Base-by-base conservation (phyloP, 2,113 vertebrate genomes). In the Pogona vitticeps region DNA sequence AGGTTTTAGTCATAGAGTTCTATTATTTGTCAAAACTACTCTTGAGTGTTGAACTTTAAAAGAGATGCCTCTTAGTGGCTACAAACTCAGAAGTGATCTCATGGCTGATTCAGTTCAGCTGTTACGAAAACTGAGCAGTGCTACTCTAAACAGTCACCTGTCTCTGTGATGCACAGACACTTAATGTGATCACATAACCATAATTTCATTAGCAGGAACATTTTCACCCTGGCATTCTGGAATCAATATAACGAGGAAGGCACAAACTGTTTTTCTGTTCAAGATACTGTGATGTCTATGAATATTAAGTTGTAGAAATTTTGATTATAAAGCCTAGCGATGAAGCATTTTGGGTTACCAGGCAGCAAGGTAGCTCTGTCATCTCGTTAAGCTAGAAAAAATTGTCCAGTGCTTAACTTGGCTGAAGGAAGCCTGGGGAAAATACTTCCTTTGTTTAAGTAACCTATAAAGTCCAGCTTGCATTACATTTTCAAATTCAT, bases 221-320 rank as follows among this genome's bases (percentile, higher is more conserved):
- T 63, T 65, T 80, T 58, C 68, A 73, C 59, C 17, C 7, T 76
- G 12, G 40, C 85, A 58, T 71, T 90, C 5, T 52, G 46, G 10
- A 52, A 52, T 52, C 46, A 7, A 20, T 75, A 76, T 90, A 13
- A 3, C 8, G 42, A 70, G 78, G 84, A 28, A 7, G 76, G 1
- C 61, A 18, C 46, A 89, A 68, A 26, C n/a, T 26, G 71, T 56
- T 3, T 89, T 85, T 87, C 23, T 17, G 9, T 67, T 31, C 42
- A 86, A 89, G 23, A 75, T 21, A 20, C 56, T 68, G 56, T 84
- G 63, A 15, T 42, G 89, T 85, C 36, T 36, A 7, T 82, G n/a
- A 1, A 3, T 0, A 81, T 70, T 36, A 58, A 65, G 31, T 67
- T 5, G 33, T 82, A 15, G 38, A 85, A 33, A 76, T 75, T 20